Percentiles rank a stretch among this genome's conserved stretches.
These are phyloP conservation scores for Corydoras sp. DNA, from an alignment of 2,113 vertebrate genomes.

Conservation along the genomic window DNA sequence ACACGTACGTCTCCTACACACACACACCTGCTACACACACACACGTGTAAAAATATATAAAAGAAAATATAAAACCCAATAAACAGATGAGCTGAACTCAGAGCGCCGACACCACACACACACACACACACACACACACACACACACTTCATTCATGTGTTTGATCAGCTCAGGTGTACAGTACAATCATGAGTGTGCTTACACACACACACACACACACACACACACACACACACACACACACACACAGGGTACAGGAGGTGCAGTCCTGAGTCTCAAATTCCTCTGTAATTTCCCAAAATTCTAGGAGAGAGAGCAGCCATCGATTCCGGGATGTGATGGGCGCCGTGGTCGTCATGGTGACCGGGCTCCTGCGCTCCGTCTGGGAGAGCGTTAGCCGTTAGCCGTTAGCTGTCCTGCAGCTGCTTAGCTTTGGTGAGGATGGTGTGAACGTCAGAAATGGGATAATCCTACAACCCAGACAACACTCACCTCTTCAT, in stretches of 20 bases:
- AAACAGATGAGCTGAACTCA: too few species aligned
- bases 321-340: conserved; percentile 19
- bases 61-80: too few species aligned
- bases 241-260: conserved; percentile 37
- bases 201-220: not conserved
- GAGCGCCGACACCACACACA: too few species aligned
- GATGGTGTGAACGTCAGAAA: conserved; percentile 89
- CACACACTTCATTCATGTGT: conserved; percentile 1
- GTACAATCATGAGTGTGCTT: conserved; percentile 22
- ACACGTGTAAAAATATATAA: too few species aligned
- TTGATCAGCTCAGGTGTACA: conserved; percentile 26
- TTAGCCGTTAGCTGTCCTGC: conserved; percentile 78
- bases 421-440: conserved; percentile 92
- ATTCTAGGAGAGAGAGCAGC: conserved; percentile 38
- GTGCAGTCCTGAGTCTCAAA: not conserved
- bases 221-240: conserved; percentile 3
- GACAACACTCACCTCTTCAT: not conserved
- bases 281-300: conserved; percentile 36
- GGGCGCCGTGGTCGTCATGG: conserved; percentile 26
- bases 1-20: too few species aligned
- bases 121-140: too few species aligned
- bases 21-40: too few species aligned
- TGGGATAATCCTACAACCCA: conserved; percentile 86
- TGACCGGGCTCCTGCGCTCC: conserved; percentile 31
- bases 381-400: not conserved